phyloP scores from a whole-genome alignment of 2,888 invertebrate species.

The Tolmerus cingulatus region DNA sequence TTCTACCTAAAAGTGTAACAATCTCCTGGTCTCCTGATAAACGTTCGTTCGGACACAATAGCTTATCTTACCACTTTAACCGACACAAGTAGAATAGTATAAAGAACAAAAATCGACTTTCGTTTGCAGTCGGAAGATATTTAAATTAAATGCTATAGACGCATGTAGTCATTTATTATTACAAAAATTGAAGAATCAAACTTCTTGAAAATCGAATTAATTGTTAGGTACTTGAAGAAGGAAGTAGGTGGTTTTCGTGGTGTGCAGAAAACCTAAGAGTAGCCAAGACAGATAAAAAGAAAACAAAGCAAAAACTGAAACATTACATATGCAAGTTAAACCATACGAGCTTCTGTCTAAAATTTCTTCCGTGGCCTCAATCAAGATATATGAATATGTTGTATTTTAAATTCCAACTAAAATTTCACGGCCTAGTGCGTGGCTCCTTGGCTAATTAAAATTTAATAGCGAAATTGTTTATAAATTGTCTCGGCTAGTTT shows the following conservation, averaged over 20 bases:
- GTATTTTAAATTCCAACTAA: not conserved
- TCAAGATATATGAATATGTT: not conserved
- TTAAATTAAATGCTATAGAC: too few species aligned
- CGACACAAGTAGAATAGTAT: too few species aligned
- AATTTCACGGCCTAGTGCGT: not conserved
- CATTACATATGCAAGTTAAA: not conserved
- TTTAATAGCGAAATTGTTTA: not conserved
- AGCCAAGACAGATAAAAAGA: not conserved
- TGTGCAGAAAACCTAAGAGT: not conserved
- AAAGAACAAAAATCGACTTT: too few species aligned
- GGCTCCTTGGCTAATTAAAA: not conserved
- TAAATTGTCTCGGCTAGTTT: not conserved
- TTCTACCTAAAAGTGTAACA: too few species aligned
- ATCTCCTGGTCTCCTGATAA: too few species aligned
- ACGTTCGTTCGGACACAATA: too few species aligned
- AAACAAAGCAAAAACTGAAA: not conserved
- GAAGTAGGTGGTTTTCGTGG: not conserved
- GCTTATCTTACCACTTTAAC: too few species aligned
- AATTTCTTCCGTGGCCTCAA: not conserved
- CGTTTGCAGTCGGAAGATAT: too few species aligned
- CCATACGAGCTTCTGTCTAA: not conserved
- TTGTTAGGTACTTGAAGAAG: not conserved
- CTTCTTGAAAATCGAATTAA: not conserved
- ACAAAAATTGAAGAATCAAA: not conserved
- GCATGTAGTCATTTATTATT: too few species aligned